Evolutionary conservation across 2,888 invertebrate genomes (phyloP).

Genomic region (Horisme vitalbata): DNA sequence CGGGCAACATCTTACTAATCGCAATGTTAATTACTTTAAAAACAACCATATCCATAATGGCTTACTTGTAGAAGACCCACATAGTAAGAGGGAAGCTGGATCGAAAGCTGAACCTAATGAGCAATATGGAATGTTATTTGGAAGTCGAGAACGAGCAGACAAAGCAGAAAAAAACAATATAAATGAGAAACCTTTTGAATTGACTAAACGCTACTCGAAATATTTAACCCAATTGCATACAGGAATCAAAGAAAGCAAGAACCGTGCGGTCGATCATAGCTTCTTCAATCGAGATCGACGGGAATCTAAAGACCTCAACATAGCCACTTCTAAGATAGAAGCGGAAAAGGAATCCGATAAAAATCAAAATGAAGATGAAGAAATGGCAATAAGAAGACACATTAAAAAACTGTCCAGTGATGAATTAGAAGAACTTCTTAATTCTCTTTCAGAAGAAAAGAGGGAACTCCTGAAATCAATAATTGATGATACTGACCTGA

Average conservation of each 20-base stretch:
- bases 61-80: constrained; percentile 32
- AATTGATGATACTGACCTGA: constrained; percentile 49
- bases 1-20: constrained; percentile 38
- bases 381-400: constrained; percentile 65
- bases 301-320: constrained; percentile 37
- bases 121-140: constrained; percentile 50
- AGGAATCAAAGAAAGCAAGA: constrained; percentile 45
- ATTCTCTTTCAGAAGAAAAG: constrained; percentile 68
- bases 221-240: constrained; percentile 48
- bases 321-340: constrained; percentile 27
- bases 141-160: constrained; percentile 41
- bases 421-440: constrained; percentile 66
- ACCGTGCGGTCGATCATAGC: constrained; percentile 38
- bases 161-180: constrained; percentile 43
- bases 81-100: constrained; percentile 42
- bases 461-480: constrained; percentile 64
- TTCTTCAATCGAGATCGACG: constrained; percentile 57
- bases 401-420: constrained; percentile 64
- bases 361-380: constrained; percentile 56
- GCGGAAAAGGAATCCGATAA: constrained; percentile 32
- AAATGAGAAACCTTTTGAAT: constrained; percentile 41
- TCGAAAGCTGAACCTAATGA: constrained; percentile 37
- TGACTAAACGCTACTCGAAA: constrained; percentile 37
- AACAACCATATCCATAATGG: constrained; percentile 35
- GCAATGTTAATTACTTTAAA: constrained; percentile 31